A percentile compares a stretch with the other conserved stretches of the same genome.
Evolutionary conservation across 2,888 invertebrate genomes (phyloP).

Genomic region (Scaptomyza tumidula): DNA sequence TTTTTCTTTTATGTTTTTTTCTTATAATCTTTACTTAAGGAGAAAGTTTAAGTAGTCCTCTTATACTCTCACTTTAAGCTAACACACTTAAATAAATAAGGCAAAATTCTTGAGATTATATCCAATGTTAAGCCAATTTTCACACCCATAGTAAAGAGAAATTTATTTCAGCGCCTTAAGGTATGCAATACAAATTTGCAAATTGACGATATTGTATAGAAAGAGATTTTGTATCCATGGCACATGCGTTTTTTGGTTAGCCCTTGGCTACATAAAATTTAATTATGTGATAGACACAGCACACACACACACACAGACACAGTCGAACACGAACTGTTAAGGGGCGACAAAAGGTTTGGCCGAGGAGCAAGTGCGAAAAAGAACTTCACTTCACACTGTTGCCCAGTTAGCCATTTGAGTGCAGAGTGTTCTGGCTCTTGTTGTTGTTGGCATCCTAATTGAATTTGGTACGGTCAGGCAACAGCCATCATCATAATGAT

Average conservation of each 20-base stretch:
- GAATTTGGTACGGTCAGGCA: slow-evolving; percentile 78
- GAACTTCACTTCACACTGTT: slow-evolving; percentile 6
- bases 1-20: too few relatives aligned
- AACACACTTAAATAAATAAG: background rate
- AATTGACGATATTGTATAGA: slow-evolving; percentile 32
- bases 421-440: slow-evolving; percentile 37
- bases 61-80: too few relatives aligned
- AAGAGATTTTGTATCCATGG: slow-evolving; percentile 36
- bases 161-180: slow-evolving; percentile 3
- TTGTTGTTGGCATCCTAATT: slow-evolving; percentile 59
- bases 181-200: slow-evolving; percentile 25
- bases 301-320: slow-evolving; percentile 9
- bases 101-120: slow-evolving; percentile 6
- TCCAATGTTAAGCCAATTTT: background rate
- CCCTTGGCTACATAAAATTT: slow-evolving; percentile 67
- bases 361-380: slow-evolving; percentile 1
- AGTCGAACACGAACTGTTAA: slow-evolving; percentile 11
- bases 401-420: slow-evolving; percentile 52
- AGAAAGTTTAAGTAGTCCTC: too few relatives aligned
- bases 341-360: slow-evolving; percentile 63
- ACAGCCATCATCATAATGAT: slow-evolving; percentile 27
- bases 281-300: slow-evolving; percentile 68
- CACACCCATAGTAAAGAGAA: background rate
- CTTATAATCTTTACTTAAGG: too few relatives aligned
- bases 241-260: slow-evolving; percentile 36